phyloP scores from a whole-genome alignment of 2,888 invertebrate species.

The Synergus laeviventris region DNA sequence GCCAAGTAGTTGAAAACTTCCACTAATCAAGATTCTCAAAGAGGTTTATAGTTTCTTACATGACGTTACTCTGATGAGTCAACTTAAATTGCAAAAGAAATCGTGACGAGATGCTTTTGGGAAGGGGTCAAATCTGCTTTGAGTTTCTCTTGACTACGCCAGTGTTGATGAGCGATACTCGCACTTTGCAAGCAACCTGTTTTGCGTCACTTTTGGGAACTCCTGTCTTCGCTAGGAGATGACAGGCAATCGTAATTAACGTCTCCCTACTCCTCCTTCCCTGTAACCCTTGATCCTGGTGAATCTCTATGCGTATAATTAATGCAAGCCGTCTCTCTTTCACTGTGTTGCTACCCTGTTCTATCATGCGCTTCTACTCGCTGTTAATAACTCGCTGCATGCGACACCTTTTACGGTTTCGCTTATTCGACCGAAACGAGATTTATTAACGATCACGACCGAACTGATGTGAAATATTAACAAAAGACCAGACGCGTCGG shows the following conservation, averaged over 20 bases:
- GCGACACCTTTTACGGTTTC: constrained; percentile 65
- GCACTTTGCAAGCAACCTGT: constrained; percentile 12
- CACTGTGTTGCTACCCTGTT: not conserved
- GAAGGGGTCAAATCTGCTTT: not conserved
- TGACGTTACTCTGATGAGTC: constrained; percentile 20
- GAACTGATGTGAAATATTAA: constrained; percentile 45
- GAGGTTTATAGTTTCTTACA: constrained; percentile 7
- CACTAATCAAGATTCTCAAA: constrained; percentile 13
- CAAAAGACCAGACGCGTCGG: constrained; percentile 49
- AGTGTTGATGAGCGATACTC: constrained; percentile 21
- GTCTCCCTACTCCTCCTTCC: constrained; percentile 54
- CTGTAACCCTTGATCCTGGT: constrained; percentile 19
- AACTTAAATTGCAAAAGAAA: constrained; percentile 31
- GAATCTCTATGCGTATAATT: constrained; percentile 38
- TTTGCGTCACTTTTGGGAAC: constrained; percentile 59
- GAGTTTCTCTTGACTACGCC: constrained; percentile 49
- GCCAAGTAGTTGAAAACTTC: not conserved
- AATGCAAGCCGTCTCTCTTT: constrained; percentile 35
- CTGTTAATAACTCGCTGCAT: constrained; percentile 41
- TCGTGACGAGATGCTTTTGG: not conserved
- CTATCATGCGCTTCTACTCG: constrained; percentile 30
- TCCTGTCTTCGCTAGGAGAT: constrained; percentile 55
- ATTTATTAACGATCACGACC: constrained; percentile 66
- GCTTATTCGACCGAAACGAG: constrained; percentile 63
- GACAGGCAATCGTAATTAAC: constrained; percentile 66